Percentiles rank a stretch among this genome's conserved stretches.
Conservation (phyloP, 2,888 invertebrate genomes). For the Stenchaetothrips biformis region DNA sequence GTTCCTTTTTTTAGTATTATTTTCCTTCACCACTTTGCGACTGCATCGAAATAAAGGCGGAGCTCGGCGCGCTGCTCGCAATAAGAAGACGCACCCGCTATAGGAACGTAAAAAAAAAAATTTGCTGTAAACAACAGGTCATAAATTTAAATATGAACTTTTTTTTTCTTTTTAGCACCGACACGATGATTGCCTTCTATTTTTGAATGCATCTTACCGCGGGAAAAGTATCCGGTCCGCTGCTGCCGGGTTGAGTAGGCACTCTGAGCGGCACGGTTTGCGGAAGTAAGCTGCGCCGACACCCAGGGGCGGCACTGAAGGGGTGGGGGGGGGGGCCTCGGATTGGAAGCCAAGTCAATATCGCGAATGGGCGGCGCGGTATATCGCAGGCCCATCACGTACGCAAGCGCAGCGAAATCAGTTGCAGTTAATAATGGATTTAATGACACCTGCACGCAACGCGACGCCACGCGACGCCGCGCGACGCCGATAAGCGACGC, state of each 20-base stretch:
- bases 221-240: too few species aligned
- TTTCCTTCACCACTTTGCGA: background rate
- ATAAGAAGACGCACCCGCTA: too few species aligned
- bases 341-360: background rate
- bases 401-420: conserved; percentile 4
- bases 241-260: too few species aligned
- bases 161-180: too few species aligned
- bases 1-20: background rate
- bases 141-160: too few species aligned
- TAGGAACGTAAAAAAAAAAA: too few species aligned
- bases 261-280: too few species aligned
- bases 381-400: conserved; percentile 4
- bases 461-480: background rate
- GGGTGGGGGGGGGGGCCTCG: background rate
- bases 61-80: background rate
- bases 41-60: too few species aligned
- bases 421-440: conserved; percentile 21
- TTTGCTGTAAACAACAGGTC: too few species aligned
- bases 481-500: background rate
- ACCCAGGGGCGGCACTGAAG: background rate
- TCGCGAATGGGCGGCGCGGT: too few species aligned
- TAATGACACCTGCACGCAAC: conserved; percentile 4
- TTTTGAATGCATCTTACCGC: too few species aligned
- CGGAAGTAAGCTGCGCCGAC: background rate
- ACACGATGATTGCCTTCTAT: too few species aligned